Evolutionary conservation across 2,888 invertebrate species (phyloP).

Genomic region (Lissocephala sabroskyi): DNA sequence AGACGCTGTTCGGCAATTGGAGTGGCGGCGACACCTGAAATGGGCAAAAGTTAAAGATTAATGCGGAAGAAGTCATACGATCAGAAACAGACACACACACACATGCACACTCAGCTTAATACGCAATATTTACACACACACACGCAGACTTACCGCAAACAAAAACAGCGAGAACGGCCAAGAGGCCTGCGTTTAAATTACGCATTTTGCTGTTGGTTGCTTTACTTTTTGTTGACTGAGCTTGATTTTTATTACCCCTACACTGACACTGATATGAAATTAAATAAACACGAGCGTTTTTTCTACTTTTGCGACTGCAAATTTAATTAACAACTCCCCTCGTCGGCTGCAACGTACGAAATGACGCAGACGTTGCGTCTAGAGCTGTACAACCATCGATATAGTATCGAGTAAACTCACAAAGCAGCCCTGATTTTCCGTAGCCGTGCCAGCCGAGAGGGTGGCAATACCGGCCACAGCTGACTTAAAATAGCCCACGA

Average conservation of each 20-base stretch:
- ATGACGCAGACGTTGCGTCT: too few species aligned
- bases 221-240: constrained; percentile 28
- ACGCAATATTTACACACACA: constrained; percentile 23
- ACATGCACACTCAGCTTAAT: constrained; percentile 31
- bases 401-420: too few species aligned
- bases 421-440: too few species aligned
- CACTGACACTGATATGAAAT: not conserved
- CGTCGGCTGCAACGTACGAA: too few species aligned
- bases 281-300: not conserved
- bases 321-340: not conserved
- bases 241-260: too few species aligned
- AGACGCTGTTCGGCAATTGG: constrained; percentile 53
- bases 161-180: constrained; percentile 72
- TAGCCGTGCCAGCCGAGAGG: too few species aligned
- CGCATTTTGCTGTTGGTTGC: too few species aligned
- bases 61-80: not conserved
- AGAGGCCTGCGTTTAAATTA: constrained; percentile 68
- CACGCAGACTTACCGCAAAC: constrained; percentile 71
- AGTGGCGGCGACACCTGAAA: constrained; percentile 37
- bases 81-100: constrained; percentile 2
- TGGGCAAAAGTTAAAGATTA: constrained; percentile 6
- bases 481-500: too few species aligned
- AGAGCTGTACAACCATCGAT: too few species aligned
- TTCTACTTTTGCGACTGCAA: not conserved
- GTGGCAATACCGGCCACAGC: too few species aligned